Evolutionary conservation across 2,797 vertebrate genomes (phyloP).

Genomic region (Graptemys geographica): DNA sequence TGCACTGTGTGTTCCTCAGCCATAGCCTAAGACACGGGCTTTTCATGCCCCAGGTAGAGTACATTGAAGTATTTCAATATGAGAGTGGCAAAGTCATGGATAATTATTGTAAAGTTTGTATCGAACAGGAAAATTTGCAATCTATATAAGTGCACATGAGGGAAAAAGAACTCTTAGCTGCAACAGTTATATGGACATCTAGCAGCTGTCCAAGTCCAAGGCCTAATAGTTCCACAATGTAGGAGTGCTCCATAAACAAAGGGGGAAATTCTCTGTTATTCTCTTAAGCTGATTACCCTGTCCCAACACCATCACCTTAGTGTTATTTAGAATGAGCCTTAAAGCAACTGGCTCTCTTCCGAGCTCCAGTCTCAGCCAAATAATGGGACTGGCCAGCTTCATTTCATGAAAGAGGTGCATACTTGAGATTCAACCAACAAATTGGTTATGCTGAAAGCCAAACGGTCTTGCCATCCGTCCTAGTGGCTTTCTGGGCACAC

Average conservation of each 20-base stretch:
- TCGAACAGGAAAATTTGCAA: not conserved
- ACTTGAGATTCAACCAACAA: accelerated
- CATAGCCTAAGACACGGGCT: not conserved
- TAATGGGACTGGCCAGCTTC: not conserved
- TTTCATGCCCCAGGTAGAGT: not conserved
- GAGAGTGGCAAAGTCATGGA: not conserved
- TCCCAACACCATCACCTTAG: not conserved
- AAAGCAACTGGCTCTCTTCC: not conserved
- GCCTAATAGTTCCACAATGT: not conserved
- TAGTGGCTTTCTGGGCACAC: not conserved
- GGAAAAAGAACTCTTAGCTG: not conserved
- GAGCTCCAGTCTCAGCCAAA: not conserved
- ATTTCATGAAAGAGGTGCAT: not conserved
- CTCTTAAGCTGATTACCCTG: not conserved
- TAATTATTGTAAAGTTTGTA: too few relatives aligned
- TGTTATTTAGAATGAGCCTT: not conserved
- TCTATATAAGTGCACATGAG: not conserved
- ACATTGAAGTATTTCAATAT: not conserved
- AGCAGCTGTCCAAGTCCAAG: not conserved
- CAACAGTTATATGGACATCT: not conserved
- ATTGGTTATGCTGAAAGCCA: not conserved
- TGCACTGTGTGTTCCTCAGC: not conserved
- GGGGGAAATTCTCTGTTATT: not conserved
- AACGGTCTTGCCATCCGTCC: not conserved
- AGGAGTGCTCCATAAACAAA: not conserved